Evolutionary conservation across 2,888 invertebrate species (phyloP), one percentile per base, ranked within the genome.

Genomic region (Lacanobia wlatinum): DNA sequence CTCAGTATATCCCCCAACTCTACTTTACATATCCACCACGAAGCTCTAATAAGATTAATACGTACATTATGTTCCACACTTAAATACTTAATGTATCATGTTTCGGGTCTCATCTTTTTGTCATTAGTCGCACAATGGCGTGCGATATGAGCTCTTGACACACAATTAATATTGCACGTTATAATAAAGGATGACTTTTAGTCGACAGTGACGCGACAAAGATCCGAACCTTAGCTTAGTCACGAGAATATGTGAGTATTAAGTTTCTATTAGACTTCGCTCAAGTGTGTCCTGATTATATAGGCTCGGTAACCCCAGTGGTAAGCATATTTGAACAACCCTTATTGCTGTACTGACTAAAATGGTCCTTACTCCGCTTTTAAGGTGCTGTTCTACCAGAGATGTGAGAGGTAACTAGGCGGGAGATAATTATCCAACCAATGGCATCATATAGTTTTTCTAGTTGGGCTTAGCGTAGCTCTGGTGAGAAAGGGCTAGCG

Each of bases 121-220:
- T 88, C 90, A 90, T 90, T 90, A 89, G 75, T 61, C 62, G 70
- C 76, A 89, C 88, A 89, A 90, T 87, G 74, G 84, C 76, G 80
- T 68, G 75, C 82, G 87, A 88, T 87, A 88, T 88, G 86, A 88
- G 89, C 88, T 87, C 90, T 90, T 84, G 86, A 88, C 89, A 89
- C 86, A 90, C 89, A 91, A 92, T 92, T 90, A 92, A 90, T 92
- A 89, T 88, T 85, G 86, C 86, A 85, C 67, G 88, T 88, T 90
- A 92, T 92, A 92, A 92, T 90, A 90, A 89, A 91, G 85, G 90
- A 89, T 92, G 92, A 92, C 92, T 92, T 88, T 91, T 90, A 90
- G 88, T 86, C 84, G 76, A 75, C 73, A 65, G 68, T 73, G 79
- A 75, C 80, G 79, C 70, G 80, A 75, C 78, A 78, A 76, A 82